phyloP scores from a whole-genome alignment of 2,113 vertebrate species.

The Lepisosteus osseus region DNA sequence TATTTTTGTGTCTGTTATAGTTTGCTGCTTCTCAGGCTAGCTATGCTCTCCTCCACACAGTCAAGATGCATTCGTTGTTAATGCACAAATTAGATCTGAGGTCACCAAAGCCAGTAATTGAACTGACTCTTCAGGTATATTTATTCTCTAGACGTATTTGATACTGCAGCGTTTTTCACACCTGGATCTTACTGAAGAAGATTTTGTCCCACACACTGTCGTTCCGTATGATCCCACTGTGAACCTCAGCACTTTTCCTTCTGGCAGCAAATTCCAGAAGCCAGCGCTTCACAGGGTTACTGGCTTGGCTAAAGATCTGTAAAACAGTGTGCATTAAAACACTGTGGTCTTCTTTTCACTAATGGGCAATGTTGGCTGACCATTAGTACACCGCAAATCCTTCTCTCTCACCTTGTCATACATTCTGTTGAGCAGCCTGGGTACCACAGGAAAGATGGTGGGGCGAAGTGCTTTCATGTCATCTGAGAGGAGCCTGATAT shows the following conservation, averaged over 20 bases:
- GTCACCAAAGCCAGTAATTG: no score
- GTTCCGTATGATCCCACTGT: constrained; percentile 83
- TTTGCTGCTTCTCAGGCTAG: no score
- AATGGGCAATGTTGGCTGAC: no score
- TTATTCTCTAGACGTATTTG: no score
- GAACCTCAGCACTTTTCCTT: constrained; percentile 90
- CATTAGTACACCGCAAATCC: no score
- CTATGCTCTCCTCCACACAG: no score
- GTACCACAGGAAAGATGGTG: constrained; percentile 95
- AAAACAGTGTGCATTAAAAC: background rate
- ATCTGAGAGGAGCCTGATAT: constrained; percentile 89
- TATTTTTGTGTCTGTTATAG: no score
- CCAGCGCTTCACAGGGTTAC: constrained; percentile 84
- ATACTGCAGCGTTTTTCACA: constrained; percentile 29
- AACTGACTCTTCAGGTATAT: no score
- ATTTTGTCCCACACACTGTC: constrained; percentile 95
- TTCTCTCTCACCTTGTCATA: constrained; percentile 84
- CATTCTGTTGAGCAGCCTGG: constrained; percentile 94
- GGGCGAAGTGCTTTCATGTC: constrained; percentile 91
- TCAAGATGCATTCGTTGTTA: no score
- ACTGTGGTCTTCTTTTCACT: no score
- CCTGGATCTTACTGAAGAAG: constrained; percentile 96
- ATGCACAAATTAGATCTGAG: no score
- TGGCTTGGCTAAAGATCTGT: constrained; percentile 94
- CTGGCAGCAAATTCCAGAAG: constrained; percentile 90